Evolutionary conservation across 2,797 vertebrate species (phyloP).

Genomic region (Lacerta agilis): DNA sequence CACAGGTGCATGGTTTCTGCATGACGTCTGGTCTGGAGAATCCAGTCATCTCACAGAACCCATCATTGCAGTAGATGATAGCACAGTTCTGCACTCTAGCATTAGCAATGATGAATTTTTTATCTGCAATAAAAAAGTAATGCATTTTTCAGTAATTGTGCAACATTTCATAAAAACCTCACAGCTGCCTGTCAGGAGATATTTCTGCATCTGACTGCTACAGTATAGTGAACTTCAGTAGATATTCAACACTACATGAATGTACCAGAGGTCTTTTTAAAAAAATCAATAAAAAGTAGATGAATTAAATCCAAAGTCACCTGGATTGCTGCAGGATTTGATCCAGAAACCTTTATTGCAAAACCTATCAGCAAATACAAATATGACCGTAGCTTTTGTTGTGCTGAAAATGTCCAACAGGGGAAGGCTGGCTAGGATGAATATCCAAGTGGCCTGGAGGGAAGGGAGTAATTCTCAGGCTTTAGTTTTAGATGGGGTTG

Average conservation of each 20-base stretch:
- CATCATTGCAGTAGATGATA: slow-evolving; percentile 99
- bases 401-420: background rate
- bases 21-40: slow-evolving; percentile 98
- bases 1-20: slow-evolving; percentile 97
- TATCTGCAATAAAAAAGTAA: slow-evolving; percentile 85
- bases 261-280: slow-evolving; percentile 29
- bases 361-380: slow-evolving; percentile 19
- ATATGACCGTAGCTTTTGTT: slow-evolving; percentile 6
- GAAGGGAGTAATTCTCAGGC: too few relatives aligned
- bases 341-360: background rate
- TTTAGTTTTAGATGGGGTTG: background rate
- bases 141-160: slow-evolving; percentile 70
- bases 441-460: too few relatives aligned
- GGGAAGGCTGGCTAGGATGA: background rate
- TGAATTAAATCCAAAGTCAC: slow-evolving; percentile 7
- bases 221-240: slow-evolving; percentile 44
- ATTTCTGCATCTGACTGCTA: slow-evolving; percentile 26
- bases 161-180: slow-evolving; percentile 52
- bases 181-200: background rate
- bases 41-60: slow-evolving; percentile 98
- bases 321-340: slow-evolving; percentile 22
- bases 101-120: slow-evolving; percentile 99
- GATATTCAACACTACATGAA: slow-evolving; percentile 20
- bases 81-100: slow-evolving; percentile 97
- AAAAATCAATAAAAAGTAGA: slow-evolving; percentile 31